phyloP scores from a whole-genome alignment of 2,797 vertebrate species.

The Ambastaia sidthimunki region DNA sequence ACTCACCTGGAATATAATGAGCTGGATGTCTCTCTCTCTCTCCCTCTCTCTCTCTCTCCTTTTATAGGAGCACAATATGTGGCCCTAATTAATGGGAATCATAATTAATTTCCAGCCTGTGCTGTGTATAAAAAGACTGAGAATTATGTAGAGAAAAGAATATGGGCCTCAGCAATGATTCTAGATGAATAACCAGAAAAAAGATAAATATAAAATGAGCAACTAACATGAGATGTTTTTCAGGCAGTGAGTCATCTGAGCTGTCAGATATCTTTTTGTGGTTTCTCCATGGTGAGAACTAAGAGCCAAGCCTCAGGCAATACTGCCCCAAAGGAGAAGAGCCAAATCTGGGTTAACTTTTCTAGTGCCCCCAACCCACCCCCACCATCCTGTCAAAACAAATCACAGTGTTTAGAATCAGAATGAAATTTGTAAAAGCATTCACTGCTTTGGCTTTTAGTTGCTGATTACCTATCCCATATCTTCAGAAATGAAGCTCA shows the following conservation, averaged over 20 bases:
- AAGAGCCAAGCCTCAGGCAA: constrained; percentile 21
- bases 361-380: background rate
- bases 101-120: constrained; percentile 34
- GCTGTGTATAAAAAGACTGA: constrained; percentile 36
- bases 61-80: constrained; percentile 34
- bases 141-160: constrained; percentile 45
- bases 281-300: constrained; percentile 12
- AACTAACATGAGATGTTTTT: constrained; percentile 1
- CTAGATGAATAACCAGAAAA: background rate
- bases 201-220: constrained; percentile 12
- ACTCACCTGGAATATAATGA: constrained; percentile 40
- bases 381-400: constrained; percentile 27
- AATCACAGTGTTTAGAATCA: constrained; percentile 33
- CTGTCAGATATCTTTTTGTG: constrained; percentile 15
- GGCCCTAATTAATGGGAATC: constrained; percentile 45
- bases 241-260: constrained; percentile 10
- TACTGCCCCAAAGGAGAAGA: constrained; percentile 23
- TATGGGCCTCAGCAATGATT: constrained; percentile 20
- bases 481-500: constrained; percentile 9
- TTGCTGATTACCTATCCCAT: background rate
- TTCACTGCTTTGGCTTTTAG: constrained; percentile 11
- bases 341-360: constrained; percentile 33
- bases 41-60: background rate
- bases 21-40: background rate
- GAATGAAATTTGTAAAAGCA: constrained; percentile 11